Base-by-base conservation (phyloP, 2,888 invertebrate species). In the Agriopis leucophaearia region DNA sequence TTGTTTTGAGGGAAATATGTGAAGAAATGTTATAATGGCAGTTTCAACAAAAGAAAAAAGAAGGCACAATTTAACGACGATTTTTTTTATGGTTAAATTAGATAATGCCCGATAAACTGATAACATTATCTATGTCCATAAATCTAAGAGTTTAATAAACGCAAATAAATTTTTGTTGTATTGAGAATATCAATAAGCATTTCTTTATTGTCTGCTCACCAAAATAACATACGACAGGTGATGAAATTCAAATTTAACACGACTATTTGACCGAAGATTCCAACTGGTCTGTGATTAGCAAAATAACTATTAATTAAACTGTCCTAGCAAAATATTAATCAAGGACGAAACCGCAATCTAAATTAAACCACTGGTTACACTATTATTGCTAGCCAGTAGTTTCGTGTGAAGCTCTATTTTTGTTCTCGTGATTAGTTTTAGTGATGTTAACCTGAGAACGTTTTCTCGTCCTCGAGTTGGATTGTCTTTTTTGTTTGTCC, bases 311-410 rank as follows among this genome's bases (percentile, higher is more conserved):
- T 36, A 45, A 55, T 48, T 36, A 42, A 18, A 57, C 16, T 6
- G 44, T 50, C 57, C 57, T 64, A 64, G 10, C 51, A 51, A 58
- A 64, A 64, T 52, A 58, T 64, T 51, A 51, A 64, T 58, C 8
- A 50, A 42, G 51, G 51, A 42, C 48, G 40, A 55, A 65, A 59
- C 40, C 45, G 13, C 52, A 18, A 52, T 52, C 51, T 52, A 8
- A 52, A 45, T 40, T 54, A 55, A 38, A 51, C 13, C 50, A 35
- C 8, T 51, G 44, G 12, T 51, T 4, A 40, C 35, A 2, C 5
- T 27, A 27, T 36, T 40, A 56, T 48, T 56, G 27, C n/a, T 40
- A 42, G 51, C 40, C 10, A 27, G 27, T 54, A 10, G 18, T 55
- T 54, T 9, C 18, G 48, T 48, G 18, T 5, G 18, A 27, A 50